Percentiles rank a stretch among this genome's conserved stretches.
phyloP scores from a whole-genome alignment of 1,140 invertebrate species.

The Brachionus rotundiformis region DNA sequence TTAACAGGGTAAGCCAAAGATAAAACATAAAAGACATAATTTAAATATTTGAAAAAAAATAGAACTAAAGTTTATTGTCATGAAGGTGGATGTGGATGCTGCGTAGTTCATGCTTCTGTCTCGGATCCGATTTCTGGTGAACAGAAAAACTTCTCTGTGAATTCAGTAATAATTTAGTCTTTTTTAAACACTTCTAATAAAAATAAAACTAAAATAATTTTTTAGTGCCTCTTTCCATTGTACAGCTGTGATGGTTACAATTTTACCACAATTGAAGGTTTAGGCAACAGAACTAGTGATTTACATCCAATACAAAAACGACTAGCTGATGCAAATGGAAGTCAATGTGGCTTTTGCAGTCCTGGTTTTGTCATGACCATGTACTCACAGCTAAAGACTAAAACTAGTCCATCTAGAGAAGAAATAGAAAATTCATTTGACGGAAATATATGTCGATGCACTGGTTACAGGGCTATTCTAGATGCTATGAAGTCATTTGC shows the following conservation, averaged over 20 bases:
- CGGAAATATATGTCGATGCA: constrained; percentile 63
- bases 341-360: constrained; percentile 65
- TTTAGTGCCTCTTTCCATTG: constrained; percentile 72
- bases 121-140: constrained; percentile 66
- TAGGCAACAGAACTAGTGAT: neutral
- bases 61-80: constrained; percentile 74
- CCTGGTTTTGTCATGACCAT: constrained; percentile 63
- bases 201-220: constrained; percentile 12
- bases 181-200: too few relatives aligned
- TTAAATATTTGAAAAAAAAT: neutral
- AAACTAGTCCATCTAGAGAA: constrained; percentile 56
- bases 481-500: constrained; percentile 55
- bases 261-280: constrained; percentile 75
- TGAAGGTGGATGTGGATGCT: constrained; percentile 80
- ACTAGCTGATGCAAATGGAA: constrained; percentile 60
- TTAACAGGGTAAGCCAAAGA: constrained; percentile 13
- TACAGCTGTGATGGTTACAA: constrained; percentile 74
- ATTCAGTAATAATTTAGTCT: constrained; percentile 79
- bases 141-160: constrained; percentile 70
- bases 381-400: constrained; percentile 58
- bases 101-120: constrained; percentile 66
- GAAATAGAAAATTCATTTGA: constrained; percentile 59
- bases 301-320: constrained; percentile 57
- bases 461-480: constrained; percentile 63
- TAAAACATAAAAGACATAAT: neutral